These are phyloP conservation scores for Progne subis DNA, from an alignment of 2,113 vertebrate species.

Conservation along the genomic window DNA sequence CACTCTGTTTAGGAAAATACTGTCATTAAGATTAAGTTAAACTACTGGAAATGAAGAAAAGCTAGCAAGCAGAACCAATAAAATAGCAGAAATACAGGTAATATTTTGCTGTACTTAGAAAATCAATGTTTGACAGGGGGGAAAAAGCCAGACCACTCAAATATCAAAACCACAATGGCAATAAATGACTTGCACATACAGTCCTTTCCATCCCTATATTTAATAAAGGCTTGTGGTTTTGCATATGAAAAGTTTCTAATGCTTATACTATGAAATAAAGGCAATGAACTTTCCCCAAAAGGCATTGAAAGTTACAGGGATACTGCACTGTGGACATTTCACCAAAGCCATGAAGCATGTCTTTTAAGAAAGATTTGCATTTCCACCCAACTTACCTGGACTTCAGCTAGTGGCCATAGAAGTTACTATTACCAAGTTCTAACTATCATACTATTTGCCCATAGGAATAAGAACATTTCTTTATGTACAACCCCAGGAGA, in stretches of 20 bases:
- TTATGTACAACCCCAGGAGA: background rate
- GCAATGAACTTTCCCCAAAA: background rate
- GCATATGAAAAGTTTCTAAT: background rate
- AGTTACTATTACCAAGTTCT: background rate
- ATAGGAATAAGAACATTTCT: background rate
- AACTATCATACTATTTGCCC: background rate
- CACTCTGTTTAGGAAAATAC: background rate
- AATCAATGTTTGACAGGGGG: background rate
- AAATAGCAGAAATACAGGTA: background rate
- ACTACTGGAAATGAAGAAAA: background rate
- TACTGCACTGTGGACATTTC: background rate
- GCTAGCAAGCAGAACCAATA: background rate
- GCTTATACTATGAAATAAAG: background rate
- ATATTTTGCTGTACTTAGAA: background rate
- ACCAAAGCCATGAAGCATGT: rapidly evolving
- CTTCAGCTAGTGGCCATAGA: background rate
- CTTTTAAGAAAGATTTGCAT: background rate
- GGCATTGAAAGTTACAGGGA: background rate
- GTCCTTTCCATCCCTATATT: background rate
- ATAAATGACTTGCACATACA: background rate
- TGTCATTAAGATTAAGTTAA: background rate
- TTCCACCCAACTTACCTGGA: background rate
- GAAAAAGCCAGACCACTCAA: background rate
- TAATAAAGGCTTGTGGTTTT: background rate
- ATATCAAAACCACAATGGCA: background rate